phyloP scores from a whole-genome alignment of 2,888 invertebrate species.

The Hyalella azteca region DNA sequence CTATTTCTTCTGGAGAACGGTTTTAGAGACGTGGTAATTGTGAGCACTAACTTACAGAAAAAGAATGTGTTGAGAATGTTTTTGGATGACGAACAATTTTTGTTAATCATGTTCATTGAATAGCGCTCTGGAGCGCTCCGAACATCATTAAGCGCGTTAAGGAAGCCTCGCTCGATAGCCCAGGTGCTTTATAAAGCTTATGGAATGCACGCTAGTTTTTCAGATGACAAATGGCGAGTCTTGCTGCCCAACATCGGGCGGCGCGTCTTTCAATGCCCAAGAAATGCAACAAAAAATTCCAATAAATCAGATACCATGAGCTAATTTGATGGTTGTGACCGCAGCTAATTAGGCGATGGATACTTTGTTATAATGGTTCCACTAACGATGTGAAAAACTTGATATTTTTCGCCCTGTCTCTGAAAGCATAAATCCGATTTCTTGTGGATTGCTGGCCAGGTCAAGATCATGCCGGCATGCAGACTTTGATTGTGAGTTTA shows the following conservation, averaged over 20 bases:
- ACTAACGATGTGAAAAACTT: background rate
- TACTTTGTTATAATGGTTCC: background rate
- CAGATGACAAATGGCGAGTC: background rate
- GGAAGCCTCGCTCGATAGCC: background rate
- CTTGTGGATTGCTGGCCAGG: too few species aligned
- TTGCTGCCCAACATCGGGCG: background rate
- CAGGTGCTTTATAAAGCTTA: background rate
- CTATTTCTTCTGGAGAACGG: too few species aligned
- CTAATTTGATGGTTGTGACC: constrained; percentile 17
- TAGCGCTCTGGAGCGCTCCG: background rate
- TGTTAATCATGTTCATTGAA: background rate
- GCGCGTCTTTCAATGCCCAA: constrained; percentile 6
- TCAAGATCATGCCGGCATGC: too few species aligned
- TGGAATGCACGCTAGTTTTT: background rate
- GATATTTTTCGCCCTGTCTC: too few species aligned
- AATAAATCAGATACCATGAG: background rate
- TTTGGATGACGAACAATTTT: background rate
- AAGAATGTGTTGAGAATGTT: background rate
- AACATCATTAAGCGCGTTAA: background rate
- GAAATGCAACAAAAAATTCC: background rate
- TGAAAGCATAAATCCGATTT: too few species aligned
- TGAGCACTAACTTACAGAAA: too few species aligned
- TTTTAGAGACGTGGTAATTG: too few species aligned
- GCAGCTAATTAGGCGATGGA: background rate
- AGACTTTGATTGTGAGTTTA: too few species aligned